Evolutionary conservation across 2,113 vertebrate genomes (phyloP), one percentile per base, ranked within the genome.

Genomic region (Barnardius zonarius): DNA sequence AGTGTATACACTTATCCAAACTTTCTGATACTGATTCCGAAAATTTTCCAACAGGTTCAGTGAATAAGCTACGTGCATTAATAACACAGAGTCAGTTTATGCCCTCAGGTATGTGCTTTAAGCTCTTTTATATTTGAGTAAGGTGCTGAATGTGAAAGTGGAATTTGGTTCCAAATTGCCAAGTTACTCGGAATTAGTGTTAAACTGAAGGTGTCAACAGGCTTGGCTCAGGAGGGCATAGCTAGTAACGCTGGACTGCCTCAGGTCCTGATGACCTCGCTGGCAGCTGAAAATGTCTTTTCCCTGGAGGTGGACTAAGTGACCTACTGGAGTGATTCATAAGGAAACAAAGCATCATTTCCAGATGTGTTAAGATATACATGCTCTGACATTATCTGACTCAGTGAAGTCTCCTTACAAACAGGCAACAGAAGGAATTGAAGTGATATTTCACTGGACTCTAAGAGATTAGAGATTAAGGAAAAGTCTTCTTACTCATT

Each of bases 91-190:
- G 51, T 39, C 87, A 79, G 67, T 33, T 85, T 66, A 66, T 74
- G 28, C 72, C 73, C 93, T 90, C 93, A 96, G 85, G 90, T 93
- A 86, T 37, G 49, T 69, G 88, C 52, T 48, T 72, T 35, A 88
- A 87, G 20, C 27, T 51, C 64, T 85, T 93, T 41, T 35, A 24
- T 17, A 39, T 5, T 23, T 0, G 17, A 70, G 12, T 30, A 35
- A 92, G 59, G 27, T 57, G 68, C 25, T 78, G 33, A 86, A 83
- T 57, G 33, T 54, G 70, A 75, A 94, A 89, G 39, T 11, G 22
- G 66, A 75, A 77, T 89, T 61, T 25, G 37, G 35, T 67, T 84
- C 62, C 59, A 69, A 49, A 27, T n/a, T 28, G 33, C 35, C 61
- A 55, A 18, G 59, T 12, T 5, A 4, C 84, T 77, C 63, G 61